These are phyloP conservation scores for Athalia cordata DNA, from an alignment of 2,888 invertebrate genomes.

Conservation along the genomic window DNA sequence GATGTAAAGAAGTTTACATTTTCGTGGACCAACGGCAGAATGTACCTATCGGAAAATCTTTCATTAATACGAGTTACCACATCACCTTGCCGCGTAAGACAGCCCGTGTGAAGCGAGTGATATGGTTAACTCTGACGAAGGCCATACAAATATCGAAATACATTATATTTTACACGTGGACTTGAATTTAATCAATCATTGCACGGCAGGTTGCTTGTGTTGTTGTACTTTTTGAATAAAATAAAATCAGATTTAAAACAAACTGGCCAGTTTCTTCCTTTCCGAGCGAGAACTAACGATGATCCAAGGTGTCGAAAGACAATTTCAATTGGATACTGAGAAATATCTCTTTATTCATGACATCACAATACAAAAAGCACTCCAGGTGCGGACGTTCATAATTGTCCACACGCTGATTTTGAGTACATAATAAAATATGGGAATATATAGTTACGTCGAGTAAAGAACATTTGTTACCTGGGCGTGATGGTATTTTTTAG, in stretches of 20 bases:
- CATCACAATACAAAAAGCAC: background rate
- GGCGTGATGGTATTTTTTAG: too few species aligned
- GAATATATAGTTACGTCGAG: too few species aligned
- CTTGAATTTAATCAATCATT: slow-evolving; percentile 20
- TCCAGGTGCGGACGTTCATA: background rate
- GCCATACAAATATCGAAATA: slow-evolving; percentile 14
- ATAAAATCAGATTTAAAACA: slow-evolving; percentile 29
- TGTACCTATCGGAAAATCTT: too few species aligned
- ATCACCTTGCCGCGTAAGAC: background rate
- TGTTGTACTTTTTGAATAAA: slow-evolving; percentile 37
- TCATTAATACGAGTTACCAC: too few species aligned
- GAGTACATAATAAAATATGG: too few species aligned
- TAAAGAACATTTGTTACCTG: too few species aligned
- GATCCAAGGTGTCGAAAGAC: too few species aligned
- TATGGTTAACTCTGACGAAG: background rate
- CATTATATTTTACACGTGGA: slow-evolving; percentile 26
- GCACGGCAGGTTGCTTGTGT: background rate
- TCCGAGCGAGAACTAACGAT: background rate
- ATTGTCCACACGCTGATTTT: background rate
- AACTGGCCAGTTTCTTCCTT: background rate
- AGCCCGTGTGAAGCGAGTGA: background rate
- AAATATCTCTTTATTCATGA: background rate
- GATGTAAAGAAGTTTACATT: background rate
- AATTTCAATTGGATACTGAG: too few species aligned
- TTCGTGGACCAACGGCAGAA: too few species aligned